Conservation (phyloP, 2,797 vertebrate species). For the Scyliorhinus canicula region DNA sequence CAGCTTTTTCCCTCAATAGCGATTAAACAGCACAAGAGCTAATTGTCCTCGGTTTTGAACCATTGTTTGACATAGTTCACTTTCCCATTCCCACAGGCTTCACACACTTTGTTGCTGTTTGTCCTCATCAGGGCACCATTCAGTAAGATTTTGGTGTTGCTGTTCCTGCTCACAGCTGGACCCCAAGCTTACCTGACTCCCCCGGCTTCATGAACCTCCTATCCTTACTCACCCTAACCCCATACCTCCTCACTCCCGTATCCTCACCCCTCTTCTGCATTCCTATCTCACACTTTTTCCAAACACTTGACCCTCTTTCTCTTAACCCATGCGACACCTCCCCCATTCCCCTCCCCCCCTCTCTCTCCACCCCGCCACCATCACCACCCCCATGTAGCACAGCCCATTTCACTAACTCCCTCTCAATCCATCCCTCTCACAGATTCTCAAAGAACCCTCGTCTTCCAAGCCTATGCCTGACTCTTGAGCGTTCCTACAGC, state of each 20-base stretch:
- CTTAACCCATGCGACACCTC: background rate
- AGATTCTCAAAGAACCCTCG: background rate
- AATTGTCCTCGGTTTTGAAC: background rate
- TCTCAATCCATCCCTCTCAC: background rate
- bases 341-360: background rate
- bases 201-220: no score
- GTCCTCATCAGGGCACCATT: background rate
- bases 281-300: background rate
- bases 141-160: background rate
- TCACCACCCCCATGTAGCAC: no score
- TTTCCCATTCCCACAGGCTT: background rate
- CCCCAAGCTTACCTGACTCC: background rate
- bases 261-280: background rate
- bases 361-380: background rate
- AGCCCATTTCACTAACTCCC: background rate
- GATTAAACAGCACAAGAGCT: background rate
- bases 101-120: background rate
- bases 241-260: background rate
- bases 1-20: background rate
- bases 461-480: background rate
- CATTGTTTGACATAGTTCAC: background rate
- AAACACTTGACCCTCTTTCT: no score
- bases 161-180: background rate
- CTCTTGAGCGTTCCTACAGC: background rate
- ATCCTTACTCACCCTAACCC: background rate